Evolutionary conservation across 2,797 vertebrate genomes (phyloP).

Genomic region (Acanthis flammea): DNA sequence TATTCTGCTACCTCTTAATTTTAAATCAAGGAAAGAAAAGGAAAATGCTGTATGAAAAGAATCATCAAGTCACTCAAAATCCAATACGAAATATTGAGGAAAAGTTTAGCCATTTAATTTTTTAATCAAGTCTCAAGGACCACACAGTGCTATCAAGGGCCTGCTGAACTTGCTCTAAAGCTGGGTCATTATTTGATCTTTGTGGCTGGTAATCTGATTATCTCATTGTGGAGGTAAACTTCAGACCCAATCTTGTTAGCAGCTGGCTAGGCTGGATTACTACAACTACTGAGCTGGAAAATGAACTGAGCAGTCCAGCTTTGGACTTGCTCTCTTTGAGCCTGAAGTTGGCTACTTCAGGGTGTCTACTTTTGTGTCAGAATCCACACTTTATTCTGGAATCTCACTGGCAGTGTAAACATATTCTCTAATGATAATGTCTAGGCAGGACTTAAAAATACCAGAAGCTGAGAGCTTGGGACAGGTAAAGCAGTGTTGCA

Average conservation of each 20-base stretch:
- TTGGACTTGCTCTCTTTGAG: slow-evolving; percentile 98
- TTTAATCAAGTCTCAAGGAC: slow-evolving; percentile 98
- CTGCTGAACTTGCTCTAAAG: slow-evolving; percentile 98
- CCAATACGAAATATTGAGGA: slow-evolving; percentile 80
- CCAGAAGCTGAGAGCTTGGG: slow-evolving; percentile 1
- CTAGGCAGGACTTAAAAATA: slow-evolving; percentile 27
- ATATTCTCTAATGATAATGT: slow-evolving; percentile 69
- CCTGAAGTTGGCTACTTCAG: slow-evolving; percentile 85
- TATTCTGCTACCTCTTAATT: slow-evolving; percentile 76
- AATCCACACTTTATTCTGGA: slow-evolving; percentile 91
- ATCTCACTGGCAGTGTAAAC: slow-evolving; percentile 75
- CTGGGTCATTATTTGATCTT: slow-evolving; percentile 99
- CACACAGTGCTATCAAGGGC: slow-evolving; percentile 99
- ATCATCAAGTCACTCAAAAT: slow-evolving; percentile 81
- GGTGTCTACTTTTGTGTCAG: slow-evolving; percentile 84
- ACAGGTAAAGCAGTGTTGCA: slow-evolving; percentile 61
- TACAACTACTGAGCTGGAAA: slow-evolving; percentile 98
- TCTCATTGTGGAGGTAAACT: slow-evolving; percentile 99
- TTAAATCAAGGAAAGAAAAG: slow-evolving; percentile 71
- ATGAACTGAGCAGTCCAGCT: slow-evolving; percentile 99
- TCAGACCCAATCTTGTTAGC: slow-evolving; percentile 99
- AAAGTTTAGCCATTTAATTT: slow-evolving; percentile 88
- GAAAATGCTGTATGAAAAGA: slow-evolving; percentile 74
- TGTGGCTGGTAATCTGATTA: slow-evolving; percentile 99
- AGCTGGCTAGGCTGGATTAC: slow-evolving; percentile 99